Base-by-base conservation (phyloP, 2,113 vertebrate species). In the Nicator chloris region DNA sequence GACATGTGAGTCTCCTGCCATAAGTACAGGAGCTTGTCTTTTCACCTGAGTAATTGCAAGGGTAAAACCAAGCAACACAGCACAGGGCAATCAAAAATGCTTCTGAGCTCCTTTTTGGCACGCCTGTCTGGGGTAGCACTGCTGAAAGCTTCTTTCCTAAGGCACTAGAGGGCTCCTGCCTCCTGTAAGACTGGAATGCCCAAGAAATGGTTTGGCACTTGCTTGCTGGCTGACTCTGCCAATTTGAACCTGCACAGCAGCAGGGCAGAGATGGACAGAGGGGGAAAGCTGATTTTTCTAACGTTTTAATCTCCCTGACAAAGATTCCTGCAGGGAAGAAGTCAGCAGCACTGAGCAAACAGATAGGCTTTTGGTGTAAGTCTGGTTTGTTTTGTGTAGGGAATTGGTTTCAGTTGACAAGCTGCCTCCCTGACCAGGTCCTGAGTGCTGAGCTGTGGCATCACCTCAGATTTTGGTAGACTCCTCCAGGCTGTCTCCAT, bases 381-480 rank as follows among this genome's bases (percentile, higher is more conserved):
- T 44, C 26, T 76, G 63, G 26, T 69, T 92, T 80, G 19, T 53
- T 83, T 8, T 54, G 22, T 14, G 21, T n/a, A 6, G 22, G 37
- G 11, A 7, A 23, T 45, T 53, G 54, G 21, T 59, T 81, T 51
- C 56, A 35, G 16, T 4, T 45, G 77, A 65, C 59, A 88, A 66
- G 20, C 68, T 66, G n/a, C 27, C 42, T 69, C 28, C 56, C 40
- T 88, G 54, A 37, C 72, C 42, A 54, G 28, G 30, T 54, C n/a
- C 47, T 26, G 35, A 42, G 37, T 2, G 1, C 59, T 66, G 63
- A 84, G 54, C 54, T 77, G 76, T 73, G 68, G 17, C 59, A 88
- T 65, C 71, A 65, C 31, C 40, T 92, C 71, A 88, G 54, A 78
- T 91, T 95, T 59, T 91, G 64, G 47, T 77, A 66, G 63, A 86